These are phyloP conservation scores for Chironomus striatipennis DNA, from an alignment of 1,140 invertebrate genomes.

Conservation along the genomic window DNA sequence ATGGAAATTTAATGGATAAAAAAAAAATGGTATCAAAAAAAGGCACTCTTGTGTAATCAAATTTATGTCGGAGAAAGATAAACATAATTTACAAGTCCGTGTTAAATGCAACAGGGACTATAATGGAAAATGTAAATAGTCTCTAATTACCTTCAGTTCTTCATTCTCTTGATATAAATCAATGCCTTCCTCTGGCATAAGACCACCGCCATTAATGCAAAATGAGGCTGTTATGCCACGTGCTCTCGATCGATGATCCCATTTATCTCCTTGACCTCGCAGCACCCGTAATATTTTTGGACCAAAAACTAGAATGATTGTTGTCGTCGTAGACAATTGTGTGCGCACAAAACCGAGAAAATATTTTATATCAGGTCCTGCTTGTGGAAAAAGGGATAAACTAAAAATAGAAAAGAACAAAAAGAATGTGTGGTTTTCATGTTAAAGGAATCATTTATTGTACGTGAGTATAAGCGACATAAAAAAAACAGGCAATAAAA, in stretches of 20 bases:
- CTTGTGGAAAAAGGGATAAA: conserved; percentile 71
- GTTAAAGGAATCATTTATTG: no score
- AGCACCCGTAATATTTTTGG: conserved; percentile 76
- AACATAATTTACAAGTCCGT: no score
- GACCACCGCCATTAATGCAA: conserved; percentile 70
- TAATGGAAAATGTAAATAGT: not conserved
- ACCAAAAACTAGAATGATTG: conserved; percentile 73
- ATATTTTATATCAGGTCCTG: conserved; percentile 83
- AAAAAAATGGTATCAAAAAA: not conserved
- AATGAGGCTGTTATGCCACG: conserved; percentile 74
- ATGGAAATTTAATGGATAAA: not conserved
- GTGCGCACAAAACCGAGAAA: conserved; percentile 77
- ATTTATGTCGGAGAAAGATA: no score
- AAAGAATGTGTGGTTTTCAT: not conserved
- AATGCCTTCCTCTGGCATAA: conserved; percentile 65
- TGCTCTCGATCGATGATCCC: conserved; percentile 69
- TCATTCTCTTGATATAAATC: conserved; percentile 85
- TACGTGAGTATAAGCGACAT: no score
- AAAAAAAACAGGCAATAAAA: no score
- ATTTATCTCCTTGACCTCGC: conserved; percentile 74
- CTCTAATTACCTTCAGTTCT: conserved; percentile 64
- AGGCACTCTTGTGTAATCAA: not conserved
- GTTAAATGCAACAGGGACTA: no score
- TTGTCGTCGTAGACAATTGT: conserved; percentile 77
- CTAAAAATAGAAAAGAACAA: conserved; percentile 44